Percentiles rank a stretch among this genome's conserved stretches.
Conservation (phyloP, 2,888 invertebrate species). For the Ctenicera cuprea region DNA sequence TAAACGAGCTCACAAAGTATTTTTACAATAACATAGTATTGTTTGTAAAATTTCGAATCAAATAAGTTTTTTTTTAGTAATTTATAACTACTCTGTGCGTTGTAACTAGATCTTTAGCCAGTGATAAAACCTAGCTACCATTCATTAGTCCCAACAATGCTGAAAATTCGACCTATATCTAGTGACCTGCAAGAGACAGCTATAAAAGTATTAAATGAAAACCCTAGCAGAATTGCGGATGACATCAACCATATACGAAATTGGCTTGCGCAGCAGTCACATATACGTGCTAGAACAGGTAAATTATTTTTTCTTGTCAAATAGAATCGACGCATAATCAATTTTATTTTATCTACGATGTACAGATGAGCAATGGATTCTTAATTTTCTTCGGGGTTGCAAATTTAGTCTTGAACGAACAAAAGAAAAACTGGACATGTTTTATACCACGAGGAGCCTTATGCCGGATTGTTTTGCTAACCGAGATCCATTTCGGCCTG, state of each 20-base stretch:
- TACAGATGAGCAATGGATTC: too few species aligned
- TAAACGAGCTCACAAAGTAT: too few species aligned
- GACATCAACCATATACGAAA: not conserved
- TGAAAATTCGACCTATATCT: not conserved
- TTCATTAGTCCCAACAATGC: too few species aligned
- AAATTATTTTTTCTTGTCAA: constrained; percentile 56
- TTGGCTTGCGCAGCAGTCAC: constrained; percentile 4
- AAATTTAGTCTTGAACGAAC: constrained; percentile 75
- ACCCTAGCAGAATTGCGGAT: not conserved
- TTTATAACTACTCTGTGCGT: too few species aligned
- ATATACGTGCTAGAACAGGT: constrained; percentile 5
- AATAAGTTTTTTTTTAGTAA: too few species aligned
- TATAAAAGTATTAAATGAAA: not conserved
- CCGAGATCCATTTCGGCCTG: constrained; percentile 71
- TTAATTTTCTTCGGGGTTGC: constrained; percentile 75
- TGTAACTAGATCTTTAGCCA: too few species aligned
- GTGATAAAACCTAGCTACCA: too few species aligned
- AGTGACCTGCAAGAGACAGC: not conserved
- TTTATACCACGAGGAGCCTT: constrained; percentile 75
- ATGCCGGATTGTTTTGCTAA: constrained; percentile 77
- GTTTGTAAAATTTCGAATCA: too few species aligned
- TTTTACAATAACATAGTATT: too few species aligned
- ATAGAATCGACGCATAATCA: too few species aligned
- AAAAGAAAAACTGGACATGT: constrained; percentile 76
- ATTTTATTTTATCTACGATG: too few species aligned